phyloP scores from a whole-genome alignment of 2,888 invertebrate species.

The Tenthredo notha region DNA sequence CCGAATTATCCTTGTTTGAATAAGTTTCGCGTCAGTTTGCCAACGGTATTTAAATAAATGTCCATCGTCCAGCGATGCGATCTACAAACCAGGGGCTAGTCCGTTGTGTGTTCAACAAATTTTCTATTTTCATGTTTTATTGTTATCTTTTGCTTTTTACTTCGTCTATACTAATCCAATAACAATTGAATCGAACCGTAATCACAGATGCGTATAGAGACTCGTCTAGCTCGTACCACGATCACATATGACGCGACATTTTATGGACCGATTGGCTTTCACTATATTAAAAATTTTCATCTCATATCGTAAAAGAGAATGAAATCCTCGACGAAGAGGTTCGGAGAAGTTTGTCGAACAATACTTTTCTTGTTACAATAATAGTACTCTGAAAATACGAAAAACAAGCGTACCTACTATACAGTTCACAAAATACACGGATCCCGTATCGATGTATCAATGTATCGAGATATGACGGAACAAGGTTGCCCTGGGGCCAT shows the following conservation, averaged over 20 bases:
- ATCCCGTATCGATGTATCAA: constrained; percentile 18
- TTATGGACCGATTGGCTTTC: neutral
- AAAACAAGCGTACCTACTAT: neutral
- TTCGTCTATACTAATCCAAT: constrained; percentile 19
- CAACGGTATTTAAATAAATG: constrained; percentile 62
- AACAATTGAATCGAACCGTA: neutral
- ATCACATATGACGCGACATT: neutral
- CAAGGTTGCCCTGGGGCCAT: constrained; percentile 35
- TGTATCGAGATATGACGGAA: constrained; percentile 31
- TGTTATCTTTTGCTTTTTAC: neutral
- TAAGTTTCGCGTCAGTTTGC: constrained; percentile 60
- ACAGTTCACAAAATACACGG: neutral
- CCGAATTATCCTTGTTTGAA: constrained; percentile 63
- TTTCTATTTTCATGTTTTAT: neutral
- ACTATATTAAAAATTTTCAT: constrained; percentile 8
- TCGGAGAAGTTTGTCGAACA: constrained; percentile 7
- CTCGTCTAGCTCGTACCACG: neutral
- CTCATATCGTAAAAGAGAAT: neutral
- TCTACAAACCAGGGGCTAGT: neutral
- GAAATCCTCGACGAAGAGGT: neutral
- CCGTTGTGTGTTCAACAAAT: constrained; percentile 36
- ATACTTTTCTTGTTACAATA: constrained; percentile 29
- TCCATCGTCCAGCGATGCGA: constrained; percentile 48
- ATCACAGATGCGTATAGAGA: neutral
- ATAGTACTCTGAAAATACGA: constrained; percentile 9